Evolutionary conservation across 2,797 vertebrate genomes (phyloP).

Genomic region (Lacerta agilis): DNA sequence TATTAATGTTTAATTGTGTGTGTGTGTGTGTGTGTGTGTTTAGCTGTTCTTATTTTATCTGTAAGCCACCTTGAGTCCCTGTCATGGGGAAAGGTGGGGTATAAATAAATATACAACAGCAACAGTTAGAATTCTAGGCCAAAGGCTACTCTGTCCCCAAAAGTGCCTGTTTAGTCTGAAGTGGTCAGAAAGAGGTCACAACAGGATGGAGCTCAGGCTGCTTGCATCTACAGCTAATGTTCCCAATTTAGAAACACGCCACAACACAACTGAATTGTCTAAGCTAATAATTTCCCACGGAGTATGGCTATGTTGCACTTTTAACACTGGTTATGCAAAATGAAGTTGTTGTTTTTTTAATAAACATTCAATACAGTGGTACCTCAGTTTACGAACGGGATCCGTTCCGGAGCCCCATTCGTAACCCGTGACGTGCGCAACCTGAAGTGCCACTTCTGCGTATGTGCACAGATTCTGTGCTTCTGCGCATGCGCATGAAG

Average conservation of each 20-base stretch:
- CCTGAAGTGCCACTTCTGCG: too few species aligned
- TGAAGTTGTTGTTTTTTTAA: background rate
- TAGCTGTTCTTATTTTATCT: too few species aligned
- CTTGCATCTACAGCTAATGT: background rate
- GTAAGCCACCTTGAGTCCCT: too few species aligned
- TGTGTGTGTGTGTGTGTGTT: too few species aligned
- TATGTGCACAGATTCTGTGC: too few species aligned
- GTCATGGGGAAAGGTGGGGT: too few species aligned
- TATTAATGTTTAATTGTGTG: too few species aligned
- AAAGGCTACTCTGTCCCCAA: background rate
- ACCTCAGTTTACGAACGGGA: too few species aligned
- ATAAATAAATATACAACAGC: too few species aligned
- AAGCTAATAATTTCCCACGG: background rate
- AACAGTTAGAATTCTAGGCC: background rate
- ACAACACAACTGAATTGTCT: background rate
- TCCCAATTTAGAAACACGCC: background rate
- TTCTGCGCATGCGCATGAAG: too few species aligned
- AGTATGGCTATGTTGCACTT: background rate
- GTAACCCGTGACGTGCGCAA: too few species aligned
- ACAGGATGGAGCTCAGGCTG: background rate
- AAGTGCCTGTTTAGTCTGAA: background rate
- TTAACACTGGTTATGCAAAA: background rate
- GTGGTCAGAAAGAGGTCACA: background rate
- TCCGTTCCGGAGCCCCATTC: too few species aligned
- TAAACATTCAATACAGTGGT: slow-evolving; percentile 49